phyloP scores from a whole-genome alignment of 2,797 vertebrate species.

The Lutra lutra region DNA sequence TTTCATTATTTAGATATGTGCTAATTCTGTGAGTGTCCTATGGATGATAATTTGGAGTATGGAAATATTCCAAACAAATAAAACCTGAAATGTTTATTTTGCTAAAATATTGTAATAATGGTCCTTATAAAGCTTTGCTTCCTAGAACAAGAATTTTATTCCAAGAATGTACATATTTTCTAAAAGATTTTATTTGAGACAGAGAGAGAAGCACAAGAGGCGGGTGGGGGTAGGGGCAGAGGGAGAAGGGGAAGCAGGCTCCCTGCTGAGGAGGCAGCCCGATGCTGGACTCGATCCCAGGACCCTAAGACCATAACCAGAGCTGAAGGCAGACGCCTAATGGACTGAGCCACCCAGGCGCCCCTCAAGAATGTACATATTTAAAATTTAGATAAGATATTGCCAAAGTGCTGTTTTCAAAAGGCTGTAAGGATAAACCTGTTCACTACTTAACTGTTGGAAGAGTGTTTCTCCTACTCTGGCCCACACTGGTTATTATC shows the following conservation, averaged over 20 bases:
- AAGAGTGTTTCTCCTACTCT: neutral
- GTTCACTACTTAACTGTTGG: neutral
- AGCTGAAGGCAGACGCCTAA: neutral
- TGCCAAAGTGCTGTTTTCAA: neutral
- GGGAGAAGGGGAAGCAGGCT: neutral
- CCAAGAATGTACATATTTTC: neutral
- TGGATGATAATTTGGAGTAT: neutral
- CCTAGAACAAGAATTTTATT: neutral
- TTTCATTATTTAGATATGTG: neutral
- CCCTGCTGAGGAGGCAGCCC: neutral
- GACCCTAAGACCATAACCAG: neutral
- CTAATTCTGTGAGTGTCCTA: neutral
- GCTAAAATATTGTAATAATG: neutral
- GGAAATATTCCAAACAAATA: slow-evolving; percentile 7
- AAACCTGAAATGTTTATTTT: neutral
- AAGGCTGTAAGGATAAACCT: neutral
- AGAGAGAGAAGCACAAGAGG: neutral
- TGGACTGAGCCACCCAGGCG: neutral
- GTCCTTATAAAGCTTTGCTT: slow-evolving; percentile 32
- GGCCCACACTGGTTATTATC: neutral
- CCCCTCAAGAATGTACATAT: neutral
- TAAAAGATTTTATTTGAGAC: neutral
- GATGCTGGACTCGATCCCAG: neutral
- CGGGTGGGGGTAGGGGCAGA: neutral
- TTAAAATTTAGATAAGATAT: slow-evolving; percentile 22